phyloP scores from a whole-genome alignment of 2,797 vertebrate genomes.

The Cuculus canorus region DNA sequence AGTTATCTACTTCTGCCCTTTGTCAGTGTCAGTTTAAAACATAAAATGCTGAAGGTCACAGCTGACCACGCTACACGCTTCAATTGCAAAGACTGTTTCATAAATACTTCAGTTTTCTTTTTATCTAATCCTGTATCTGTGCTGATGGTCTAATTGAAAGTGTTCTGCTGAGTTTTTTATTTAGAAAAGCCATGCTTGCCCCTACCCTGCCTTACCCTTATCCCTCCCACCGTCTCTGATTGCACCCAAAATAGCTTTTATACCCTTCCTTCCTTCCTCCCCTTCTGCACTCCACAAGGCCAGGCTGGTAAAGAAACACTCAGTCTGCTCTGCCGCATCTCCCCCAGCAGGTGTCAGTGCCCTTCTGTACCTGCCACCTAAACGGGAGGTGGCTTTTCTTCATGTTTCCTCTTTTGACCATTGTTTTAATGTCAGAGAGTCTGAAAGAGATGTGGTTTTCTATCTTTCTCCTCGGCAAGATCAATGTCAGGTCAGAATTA shows the following conservation, averaged over 20 bases:
- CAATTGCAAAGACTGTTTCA: not conserved
- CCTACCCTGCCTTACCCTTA: not conserved
- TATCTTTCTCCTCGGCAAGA: not conserved
- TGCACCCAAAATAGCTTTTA: not conserved
- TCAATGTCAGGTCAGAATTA: not conserved
- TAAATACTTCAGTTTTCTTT: not conserved
- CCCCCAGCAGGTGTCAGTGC: conserved; percentile 56
- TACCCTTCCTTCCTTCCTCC: not conserved
- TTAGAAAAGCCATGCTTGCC: not conserved
- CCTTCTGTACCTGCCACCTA: not conserved
- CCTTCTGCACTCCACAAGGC: not conserved
- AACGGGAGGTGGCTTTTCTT: not conserved
- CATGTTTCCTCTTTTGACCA: not conserved
- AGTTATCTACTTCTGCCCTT: not conserved
- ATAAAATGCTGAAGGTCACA: not conserved
- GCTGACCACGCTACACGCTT: not conserved
- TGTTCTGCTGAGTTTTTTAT: not conserved
- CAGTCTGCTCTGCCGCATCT: not conserved
- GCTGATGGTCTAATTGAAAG: not conserved
- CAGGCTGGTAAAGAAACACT: not conserved
- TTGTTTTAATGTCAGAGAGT: not conserved
- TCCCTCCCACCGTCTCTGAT: not conserved
- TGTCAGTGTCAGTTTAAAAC: not conserved
- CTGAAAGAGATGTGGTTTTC: not conserved
- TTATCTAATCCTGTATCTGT: not conserved